phyloP scores from a whole-genome alignment of 2,888 invertebrate species.

The Beris chalybata region DNA sequence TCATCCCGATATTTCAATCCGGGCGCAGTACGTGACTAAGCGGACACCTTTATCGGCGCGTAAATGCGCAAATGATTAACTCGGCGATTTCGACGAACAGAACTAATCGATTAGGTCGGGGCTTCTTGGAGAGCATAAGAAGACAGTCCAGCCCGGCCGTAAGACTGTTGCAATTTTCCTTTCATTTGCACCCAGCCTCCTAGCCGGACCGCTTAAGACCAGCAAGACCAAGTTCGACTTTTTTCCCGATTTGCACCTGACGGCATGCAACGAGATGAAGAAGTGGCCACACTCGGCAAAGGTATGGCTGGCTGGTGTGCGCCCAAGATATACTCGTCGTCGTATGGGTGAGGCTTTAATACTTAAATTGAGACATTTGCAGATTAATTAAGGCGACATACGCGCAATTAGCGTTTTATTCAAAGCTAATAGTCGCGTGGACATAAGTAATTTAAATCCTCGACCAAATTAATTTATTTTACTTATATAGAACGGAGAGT shows the following conservation, averaged over 20 bases:
- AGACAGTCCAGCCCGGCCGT: not conserved
- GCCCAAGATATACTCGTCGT: not conserved
- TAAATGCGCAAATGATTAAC: conserved; percentile 37
- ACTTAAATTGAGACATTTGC: conserved; percentile 37
- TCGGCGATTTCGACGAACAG: conserved; percentile 33
- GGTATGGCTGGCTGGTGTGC: not conserved
- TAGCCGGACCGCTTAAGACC: not conserved
- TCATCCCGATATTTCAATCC: conserved; percentile 24
- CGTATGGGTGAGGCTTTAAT: conserved; percentile 5
- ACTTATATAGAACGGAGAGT: conserved; percentile 18
- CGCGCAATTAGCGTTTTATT: conserved; percentile 40
- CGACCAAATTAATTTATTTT: conserved; percentile 39
- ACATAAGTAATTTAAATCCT: conserved; percentile 39
- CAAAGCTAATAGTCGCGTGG: conserved; percentile 40
- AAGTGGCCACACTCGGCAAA: no score
- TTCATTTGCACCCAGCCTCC: conserved; percentile 13
- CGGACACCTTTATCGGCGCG: conserved; percentile 32
- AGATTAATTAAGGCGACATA: conserved; percentile 41
- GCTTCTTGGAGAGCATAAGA: conserved; percentile 7
- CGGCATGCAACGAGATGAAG: no score
- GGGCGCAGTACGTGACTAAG: conserved; percentile 31
- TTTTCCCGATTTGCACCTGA: conserved; percentile 27
- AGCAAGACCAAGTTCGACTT: conserved; percentile 17
- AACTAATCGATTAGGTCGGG: conserved; percentile 36
- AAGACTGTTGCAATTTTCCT: conserved; percentile 9